These are phyloP conservation scores for Desmophyllum pertusum DNA, from an alignment of 92 coral and sea anemone species.

Conservation along the genomic window DNA sequence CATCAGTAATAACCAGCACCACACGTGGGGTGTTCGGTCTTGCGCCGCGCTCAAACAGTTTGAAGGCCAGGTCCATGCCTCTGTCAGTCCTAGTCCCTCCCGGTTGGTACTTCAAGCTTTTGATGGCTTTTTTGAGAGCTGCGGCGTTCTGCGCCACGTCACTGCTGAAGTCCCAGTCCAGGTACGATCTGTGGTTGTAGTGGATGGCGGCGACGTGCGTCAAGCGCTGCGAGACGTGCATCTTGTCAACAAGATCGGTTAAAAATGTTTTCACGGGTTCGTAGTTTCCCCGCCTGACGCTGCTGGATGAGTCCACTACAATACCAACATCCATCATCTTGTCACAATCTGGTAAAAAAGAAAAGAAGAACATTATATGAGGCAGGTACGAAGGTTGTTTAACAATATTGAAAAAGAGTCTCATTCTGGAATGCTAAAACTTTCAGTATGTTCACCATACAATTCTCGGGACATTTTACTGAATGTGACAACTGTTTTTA, in stretches of 20 bases:
- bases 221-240: slow-evolving; percentile 29
- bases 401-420: too few relatives aligned
- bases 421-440: too few relatives aligned
- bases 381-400: too few relatives aligned
- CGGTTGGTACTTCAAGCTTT: slow-evolving; percentile 32
- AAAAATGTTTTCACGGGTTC: slow-evolving; percentile 46
- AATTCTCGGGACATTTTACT: too few relatives aligned
- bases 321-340: slow-evolving; percentile 68
- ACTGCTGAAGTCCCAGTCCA: slow-evolving; percentile 47
- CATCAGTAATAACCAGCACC: slow-evolving; percentile 66
- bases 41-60: slow-evolving; percentile 21
- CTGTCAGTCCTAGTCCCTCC: slow-evolving; percentile 75
- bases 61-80: slow-evolving; percentile 34
- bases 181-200: slow-evolving; percentile 56
- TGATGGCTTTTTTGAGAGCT: slow-evolving; percentile 31
- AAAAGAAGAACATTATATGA: too few relatives aligned
- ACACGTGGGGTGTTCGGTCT: slow-evolving; percentile 44
- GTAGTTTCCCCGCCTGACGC: slow-evolving; percentile 56
- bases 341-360: slow-evolving; percentile 14
- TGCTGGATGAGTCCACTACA: slow-evolving; percentile 64
- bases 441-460: too few relatives aligned
- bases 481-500: too few relatives aligned
- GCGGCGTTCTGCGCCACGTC: not conserved
- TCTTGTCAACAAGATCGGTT: slow-evolving; percentile 31
- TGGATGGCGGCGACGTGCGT: slow-evolving; percentile 54